Base-by-base conservation (phyloP, 2,113 vertebrate genomes). In the Aegotheles bennettii region DNA sequence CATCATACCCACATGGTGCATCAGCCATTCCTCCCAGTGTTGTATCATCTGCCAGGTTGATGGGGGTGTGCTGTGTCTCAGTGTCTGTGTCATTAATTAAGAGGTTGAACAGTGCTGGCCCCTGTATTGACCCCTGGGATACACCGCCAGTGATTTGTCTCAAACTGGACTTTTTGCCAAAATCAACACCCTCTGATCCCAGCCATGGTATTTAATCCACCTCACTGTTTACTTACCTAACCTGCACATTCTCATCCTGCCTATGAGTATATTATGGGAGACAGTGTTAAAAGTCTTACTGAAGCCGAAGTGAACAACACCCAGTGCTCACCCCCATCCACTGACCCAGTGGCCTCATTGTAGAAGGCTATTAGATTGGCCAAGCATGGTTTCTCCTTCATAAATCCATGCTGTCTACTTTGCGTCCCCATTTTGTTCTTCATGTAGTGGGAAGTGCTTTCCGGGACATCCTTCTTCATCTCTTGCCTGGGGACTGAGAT, bases 61-160 rank as follows among this genome's bases (percentile, higher is more conserved):
- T 36, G 53, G 42, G 20, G 20, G 8, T 75, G n/a, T 3, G 4
- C 28, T 43, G 5, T 64, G 16, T 23, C 20, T 17, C 21, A 33
- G 6, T 42, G 25, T 42, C 42, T 23, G 23, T 13, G 8, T 81
- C 36, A 33, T 35, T 84, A 59, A 23, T 57, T n/a, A 65, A 31
- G 11, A 31, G 0, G 2, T 8, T 42, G 53, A 73, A 33, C 13
- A 35, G 4, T 18, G 17, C 26, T 35, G 9, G 3, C 8, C 6
- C 4, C 5, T 25, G 7, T 38, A 23, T 14, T 29, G 20, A 48
- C 3, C 6, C 42, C 59, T 65, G 9, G 19, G 16, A 14, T 35
- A 35, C 2, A 53, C 9, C 16, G 53, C 24, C 29, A 59, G 11
- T 60, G 29, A 16, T 53, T 31, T 67, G 25, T 40, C 7, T 79